These are phyloP conservation scores for Caracal caracal DNA, from an alignment of 2,113 vertebrate genomes.

Conservation along the genomic window DNA sequence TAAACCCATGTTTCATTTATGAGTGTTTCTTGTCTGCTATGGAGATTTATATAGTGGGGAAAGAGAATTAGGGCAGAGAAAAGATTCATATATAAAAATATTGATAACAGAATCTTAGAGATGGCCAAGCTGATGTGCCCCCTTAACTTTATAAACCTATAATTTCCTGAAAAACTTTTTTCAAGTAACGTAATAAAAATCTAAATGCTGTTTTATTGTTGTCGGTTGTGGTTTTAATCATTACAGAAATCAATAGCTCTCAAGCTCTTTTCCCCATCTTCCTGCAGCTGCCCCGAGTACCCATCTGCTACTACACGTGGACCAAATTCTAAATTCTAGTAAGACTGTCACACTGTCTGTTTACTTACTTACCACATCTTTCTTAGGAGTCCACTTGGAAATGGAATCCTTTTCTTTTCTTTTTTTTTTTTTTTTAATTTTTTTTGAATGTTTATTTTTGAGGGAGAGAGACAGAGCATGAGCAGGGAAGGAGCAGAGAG, in stretches of 20 bases:
- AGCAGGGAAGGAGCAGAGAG: no score
- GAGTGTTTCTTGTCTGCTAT: not conserved
- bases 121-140: not conserved
- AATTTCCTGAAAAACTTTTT: not conserved
- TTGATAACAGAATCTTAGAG: not conserved
- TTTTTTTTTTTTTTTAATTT: no score
- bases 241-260: conserved; percentile 1
- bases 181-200: not conserved
- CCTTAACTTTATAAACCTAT: not conserved
- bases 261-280: not conserved
- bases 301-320: conserved; percentile 60
- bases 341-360: not conserved
- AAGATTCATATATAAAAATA: not conserved
- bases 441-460: no score
- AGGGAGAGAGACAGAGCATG: no score
- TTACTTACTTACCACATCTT: not conserved
- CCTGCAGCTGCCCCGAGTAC: conserved; percentile 55
- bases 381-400: conserved; percentile 56
- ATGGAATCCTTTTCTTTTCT: conserved; percentile 45
- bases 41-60: not conserved
- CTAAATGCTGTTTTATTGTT: not conserved
- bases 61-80: not conserved
- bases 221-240: not conserved
- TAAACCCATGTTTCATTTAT: not conserved
- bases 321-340: not conserved